A percentile compares a stretch with the other conserved stretches of the same genome.
phyloP scores from a whole-genome alignment of 2,888 invertebrate genomes.

The Argyresthia albistria region DNA sequence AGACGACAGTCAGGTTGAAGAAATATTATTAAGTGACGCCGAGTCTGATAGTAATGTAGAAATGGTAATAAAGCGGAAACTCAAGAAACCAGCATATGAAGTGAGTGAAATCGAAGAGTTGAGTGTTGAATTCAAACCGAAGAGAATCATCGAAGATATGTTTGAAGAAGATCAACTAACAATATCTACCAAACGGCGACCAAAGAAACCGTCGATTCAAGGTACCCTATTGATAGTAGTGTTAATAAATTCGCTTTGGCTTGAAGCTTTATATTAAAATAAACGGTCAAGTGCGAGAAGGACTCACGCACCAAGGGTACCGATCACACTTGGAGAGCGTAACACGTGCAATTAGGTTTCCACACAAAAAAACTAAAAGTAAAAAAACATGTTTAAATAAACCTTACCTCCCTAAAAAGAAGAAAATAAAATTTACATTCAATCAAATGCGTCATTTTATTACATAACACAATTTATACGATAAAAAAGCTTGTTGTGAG shows the following conservation, averaged over 20 bases:
- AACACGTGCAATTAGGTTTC: no score
- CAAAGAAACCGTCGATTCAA: slow-evolving; percentile 76
- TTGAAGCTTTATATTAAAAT: not conserved
- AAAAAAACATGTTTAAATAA: no score
- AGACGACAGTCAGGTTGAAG: slow-evolving; percentile 75
- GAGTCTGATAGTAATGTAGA: slow-evolving; percentile 73
- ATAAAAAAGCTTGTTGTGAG: no score
- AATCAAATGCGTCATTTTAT: no score
- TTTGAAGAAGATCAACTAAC: slow-evolving; percentile 79
- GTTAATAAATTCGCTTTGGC: not conserved
- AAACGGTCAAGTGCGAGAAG: no score
- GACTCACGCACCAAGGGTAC: no score
- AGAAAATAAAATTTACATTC: no score
- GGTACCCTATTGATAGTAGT: slow-evolving; percentile 52
- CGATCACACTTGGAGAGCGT: no score
- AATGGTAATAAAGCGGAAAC: slow-evolving; percentile 61
- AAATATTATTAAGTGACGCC: slow-evolving; percentile 76
- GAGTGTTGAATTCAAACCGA: slow-evolving; percentile 69
- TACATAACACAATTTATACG: no score
- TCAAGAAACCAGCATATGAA: slow-evolving; percentile 70
- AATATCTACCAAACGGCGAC: slow-evolving; percentile 78
- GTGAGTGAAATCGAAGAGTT: slow-evolving; percentile 76
- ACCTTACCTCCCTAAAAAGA: no score
- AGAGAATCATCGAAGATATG: slow-evolving; percentile 41
- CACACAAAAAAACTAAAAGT: no score